A percentile compares a stretch with the other conserved stretches of the same genome.
Evolutionary conservation across 2,797 vertebrate genomes (phyloP).

Genomic region (Tamandua tetradactyla): DNA sequence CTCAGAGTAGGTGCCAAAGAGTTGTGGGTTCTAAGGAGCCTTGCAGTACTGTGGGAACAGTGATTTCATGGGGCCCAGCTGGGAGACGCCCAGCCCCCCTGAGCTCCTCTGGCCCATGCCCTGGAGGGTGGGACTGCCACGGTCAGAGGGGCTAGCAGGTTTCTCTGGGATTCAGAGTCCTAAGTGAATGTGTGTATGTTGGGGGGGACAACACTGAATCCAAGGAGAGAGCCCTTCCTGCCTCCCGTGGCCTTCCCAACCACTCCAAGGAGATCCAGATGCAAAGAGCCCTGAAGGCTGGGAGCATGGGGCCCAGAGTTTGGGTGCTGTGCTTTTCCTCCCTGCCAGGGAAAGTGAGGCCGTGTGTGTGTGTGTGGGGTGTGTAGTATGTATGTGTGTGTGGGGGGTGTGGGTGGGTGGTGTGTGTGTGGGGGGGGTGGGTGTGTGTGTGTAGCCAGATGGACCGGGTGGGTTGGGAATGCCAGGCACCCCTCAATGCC

Average conservation of each 20-base stretch:
- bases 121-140: background rate
- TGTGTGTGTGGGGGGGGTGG: too few species aligned
- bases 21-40: background rate
- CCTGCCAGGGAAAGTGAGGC: background rate
- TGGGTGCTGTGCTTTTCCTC: background rate
- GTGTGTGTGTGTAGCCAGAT: too few species aligned
- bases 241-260: background rate
- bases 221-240: background rate
- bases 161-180: background rate
- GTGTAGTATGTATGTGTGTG: too few species aligned
- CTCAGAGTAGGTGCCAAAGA: background rate
- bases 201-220: background rate
- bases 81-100: background rate
- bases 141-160: background rate
- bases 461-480: fast-evolving
- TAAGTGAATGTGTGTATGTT: background rate
- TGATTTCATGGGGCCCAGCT: background rate
- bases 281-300: background rate
- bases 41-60: background rate
- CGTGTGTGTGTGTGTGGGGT: too few species aligned
- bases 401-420: too few species aligned
- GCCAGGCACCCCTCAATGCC: background rate
- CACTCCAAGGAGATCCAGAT: background rate
- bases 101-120: background rate
- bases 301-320: background rate